These are phyloP conservation scores for Sycophaga agraensis DNA, from an alignment of 1,140 invertebrate species.

Conservation along the genomic window DNA sequence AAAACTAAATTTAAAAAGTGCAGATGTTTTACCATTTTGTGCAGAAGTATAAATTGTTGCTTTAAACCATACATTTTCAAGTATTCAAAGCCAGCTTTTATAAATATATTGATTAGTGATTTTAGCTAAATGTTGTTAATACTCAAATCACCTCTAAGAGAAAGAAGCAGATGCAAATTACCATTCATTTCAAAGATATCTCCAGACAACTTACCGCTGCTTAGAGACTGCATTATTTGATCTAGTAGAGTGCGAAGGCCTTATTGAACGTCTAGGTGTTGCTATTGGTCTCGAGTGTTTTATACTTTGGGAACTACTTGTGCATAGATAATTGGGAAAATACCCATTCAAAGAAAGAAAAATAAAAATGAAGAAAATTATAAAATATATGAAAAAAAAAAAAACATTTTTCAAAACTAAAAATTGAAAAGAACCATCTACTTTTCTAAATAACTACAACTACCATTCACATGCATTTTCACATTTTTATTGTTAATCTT, in stretches of 20 bases:
- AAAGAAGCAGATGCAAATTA: too few species aligned
- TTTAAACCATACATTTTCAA: too few species aligned
- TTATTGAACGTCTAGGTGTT: slow-evolving; percentile 40
- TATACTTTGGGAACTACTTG: slow-evolving; percentile 41
- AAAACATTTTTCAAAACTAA: not conserved
- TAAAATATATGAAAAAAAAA: not conserved
- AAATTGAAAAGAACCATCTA: not conserved
- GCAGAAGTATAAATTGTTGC: too few species aligned
- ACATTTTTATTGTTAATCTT: too few species aligned
- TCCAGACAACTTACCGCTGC: slow-evolving; percentile 40
- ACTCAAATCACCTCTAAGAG: too few species aligned
- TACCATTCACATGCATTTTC: not conserved
- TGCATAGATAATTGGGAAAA: too few species aligned
- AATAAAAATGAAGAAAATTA: slow-evolving; percentile 2
- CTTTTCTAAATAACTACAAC: not conserved
- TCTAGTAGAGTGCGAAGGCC: slow-evolving; percentile 31
- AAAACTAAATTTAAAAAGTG: too few species aligned
- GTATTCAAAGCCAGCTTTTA: too few species aligned
- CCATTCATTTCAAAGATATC: not conserved
- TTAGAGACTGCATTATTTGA: slow-evolving; percentile 18
- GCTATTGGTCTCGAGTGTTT: slow-evolving; percentile 36
- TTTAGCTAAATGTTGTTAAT: too few species aligned
- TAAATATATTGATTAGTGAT: too few species aligned
- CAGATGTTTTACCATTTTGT: too few species aligned
- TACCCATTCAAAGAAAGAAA: slow-evolving; percentile 1